phyloP scores from a whole-genome alignment of 2,888 invertebrate species.

The Campoplex nolae region DNA sequence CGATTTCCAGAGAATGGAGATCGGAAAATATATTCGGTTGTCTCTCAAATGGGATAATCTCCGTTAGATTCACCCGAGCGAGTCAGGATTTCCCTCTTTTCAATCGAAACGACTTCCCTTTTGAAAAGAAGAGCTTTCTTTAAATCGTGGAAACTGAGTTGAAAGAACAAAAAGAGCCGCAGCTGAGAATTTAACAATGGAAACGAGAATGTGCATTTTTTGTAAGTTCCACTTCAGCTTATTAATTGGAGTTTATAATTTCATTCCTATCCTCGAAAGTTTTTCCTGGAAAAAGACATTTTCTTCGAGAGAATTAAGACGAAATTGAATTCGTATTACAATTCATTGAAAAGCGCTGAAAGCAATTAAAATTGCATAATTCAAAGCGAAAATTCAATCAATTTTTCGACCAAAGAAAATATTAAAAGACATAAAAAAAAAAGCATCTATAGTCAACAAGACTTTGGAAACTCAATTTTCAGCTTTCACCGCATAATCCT shows the following conservation, averaged over 20 bases:
- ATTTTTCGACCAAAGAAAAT: neutral
- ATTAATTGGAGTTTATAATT: slow-evolving; percentile 4
- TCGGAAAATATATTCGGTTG: slow-evolving; percentile 59
- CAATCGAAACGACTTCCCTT: neutral
- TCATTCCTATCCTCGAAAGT: neutral
- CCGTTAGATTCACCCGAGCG: slow-evolving; percentile 75
- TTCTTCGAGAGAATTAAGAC: neutral
- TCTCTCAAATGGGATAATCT: slow-evolving; percentile 74
- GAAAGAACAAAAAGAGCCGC: neutral
- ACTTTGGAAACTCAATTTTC: slow-evolving; percentile 46
- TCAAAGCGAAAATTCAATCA: neutral
- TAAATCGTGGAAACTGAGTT: neutral
- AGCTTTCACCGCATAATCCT: slow-evolving; percentile 55
- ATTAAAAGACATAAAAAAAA: neutral
- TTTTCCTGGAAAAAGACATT: neutral
- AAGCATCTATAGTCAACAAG: neutral
- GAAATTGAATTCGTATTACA: neutral
- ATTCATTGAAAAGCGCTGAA: neutral
- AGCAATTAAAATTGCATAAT: slow-evolving; percentile 6
- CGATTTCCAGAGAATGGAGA: slow-evolving; percentile 22
- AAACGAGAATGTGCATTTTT: neutral
- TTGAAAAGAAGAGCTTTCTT: slow-evolving; percentile 1
- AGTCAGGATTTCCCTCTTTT: slow-evolving; percentile 70
- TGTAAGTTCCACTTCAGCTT: neutral
- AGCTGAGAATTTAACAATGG: neutral